These are phyloP conservation scores for Epinotia bilunana DNA, from an alignment of 2,888 invertebrate genomes.

Conservation along the genomic window DNA sequence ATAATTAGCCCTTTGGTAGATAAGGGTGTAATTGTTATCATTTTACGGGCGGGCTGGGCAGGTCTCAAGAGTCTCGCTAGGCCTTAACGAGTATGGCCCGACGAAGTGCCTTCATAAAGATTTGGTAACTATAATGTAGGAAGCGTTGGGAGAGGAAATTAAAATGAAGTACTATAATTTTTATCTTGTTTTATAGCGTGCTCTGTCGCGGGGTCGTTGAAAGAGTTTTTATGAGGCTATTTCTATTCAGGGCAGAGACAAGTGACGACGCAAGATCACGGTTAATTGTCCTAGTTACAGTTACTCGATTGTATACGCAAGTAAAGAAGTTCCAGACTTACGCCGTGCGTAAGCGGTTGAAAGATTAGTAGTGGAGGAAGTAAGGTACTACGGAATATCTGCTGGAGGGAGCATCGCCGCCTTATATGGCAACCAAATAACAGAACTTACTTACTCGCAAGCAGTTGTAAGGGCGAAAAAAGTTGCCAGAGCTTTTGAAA, in stretches of 20 bases:
- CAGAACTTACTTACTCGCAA: no score
- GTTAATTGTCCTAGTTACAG: not conserved
- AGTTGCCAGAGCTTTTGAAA: no score
- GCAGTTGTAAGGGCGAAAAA: no score
- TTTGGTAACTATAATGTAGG: slow-evolving; percentile 36
- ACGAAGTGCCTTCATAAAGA: slow-evolving; percentile 38
- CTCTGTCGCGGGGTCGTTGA: not conserved
- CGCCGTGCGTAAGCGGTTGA: no score
- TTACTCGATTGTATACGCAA: not conserved
- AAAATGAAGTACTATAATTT: slow-evolving; percentile 15
- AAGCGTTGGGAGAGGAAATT: slow-evolving; percentile 12
- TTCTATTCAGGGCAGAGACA: not conserved
- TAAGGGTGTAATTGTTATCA: slow-evolving; percentile 43
- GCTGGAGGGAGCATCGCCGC: no score
- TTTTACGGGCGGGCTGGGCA: slow-evolving; percentile 35
- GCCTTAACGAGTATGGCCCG: slow-evolving; percentile 39
- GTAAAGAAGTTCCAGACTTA: no score
- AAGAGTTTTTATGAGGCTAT: slow-evolving; percentile 5
- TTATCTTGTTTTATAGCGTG: slow-evolving; percentile 1
- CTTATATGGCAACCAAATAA: no score
- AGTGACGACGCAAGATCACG: not conserved
- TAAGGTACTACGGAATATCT: no score
- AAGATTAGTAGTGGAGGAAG: no score
- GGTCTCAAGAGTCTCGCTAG: slow-evolving; percentile 32
- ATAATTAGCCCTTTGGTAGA: slow-evolving; percentile 39